Evolutionary conservation across 2,888 invertebrate species (phyloP), one percentile per base, ranked within the genome.

Genomic region (Stenodera caucasica): DNA sequence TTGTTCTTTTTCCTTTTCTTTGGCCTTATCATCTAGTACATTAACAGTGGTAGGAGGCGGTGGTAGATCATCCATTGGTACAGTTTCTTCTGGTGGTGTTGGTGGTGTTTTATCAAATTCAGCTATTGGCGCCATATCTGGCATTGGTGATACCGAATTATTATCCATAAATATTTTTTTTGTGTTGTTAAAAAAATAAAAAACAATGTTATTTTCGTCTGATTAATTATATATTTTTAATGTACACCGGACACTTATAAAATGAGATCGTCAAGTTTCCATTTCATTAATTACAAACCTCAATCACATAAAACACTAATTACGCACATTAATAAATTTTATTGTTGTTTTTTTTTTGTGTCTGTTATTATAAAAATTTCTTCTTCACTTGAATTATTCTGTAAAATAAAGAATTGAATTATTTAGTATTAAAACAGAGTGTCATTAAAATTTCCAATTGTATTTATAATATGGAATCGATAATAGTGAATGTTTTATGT

Each of bases 101-200:
- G 87, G 87, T 32, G 88, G 87, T 8, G 87, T 86, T 81, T 88
- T 88, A 76, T 88, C 88, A 74, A 88, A 88, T 81, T 88, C 88
- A 53, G 88, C 88, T 67, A 88, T 88, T 30, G 88, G 88, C 58
- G 88, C 88, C 77, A 87, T 78, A 72, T 86, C 86, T 67, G 87
- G 86, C 86, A 87, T 86, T 65, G 87, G 88, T 15, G 87, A 87
- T 76, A 87, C 87, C 74, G 87, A 86, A 81, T 87, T 87, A 81
- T 84, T 86, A 80, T 87, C 87, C 88, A 87, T 87, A 60, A 63
- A 67, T 56, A 50, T 57, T 49, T 11, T 18, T 33, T 2, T 9
- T 33, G 6, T 15, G 2, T 51, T 14, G 2, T 26, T 51, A 15
- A 12, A n/a, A n/a, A n/a, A 12, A 33, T n/a, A 0, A 33, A 2